A percentile compares a stretch with the other conserved stretches of the same genome.
phyloP scores from a whole-genome alignment of 2,888 invertebrate species.

The Tenthredo distinguenda region DNA sequence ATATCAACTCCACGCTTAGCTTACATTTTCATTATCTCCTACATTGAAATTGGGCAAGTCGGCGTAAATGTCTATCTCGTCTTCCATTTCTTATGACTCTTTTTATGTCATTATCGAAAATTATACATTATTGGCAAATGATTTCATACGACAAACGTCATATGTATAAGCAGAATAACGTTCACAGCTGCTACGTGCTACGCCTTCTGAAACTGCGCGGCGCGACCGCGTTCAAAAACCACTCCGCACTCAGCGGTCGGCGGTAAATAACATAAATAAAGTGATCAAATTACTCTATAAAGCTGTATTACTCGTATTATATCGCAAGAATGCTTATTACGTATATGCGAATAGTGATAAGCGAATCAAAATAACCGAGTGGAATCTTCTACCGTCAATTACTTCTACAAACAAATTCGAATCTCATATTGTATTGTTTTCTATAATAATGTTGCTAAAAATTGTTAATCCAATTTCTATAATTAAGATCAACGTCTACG shows the following conservation, averaged over 20 bases:
- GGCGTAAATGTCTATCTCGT: slow-evolving; percentile 75
- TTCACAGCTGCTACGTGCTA: slow-evolving; percentile 15
- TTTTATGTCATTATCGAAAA: background rate
- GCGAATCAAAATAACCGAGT: background rate
- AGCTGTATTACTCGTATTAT: background rate
- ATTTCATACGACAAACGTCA: slow-evolving; percentile 25
- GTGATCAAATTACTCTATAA: background rate
- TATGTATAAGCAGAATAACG: background rate
- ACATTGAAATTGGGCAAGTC: slow-evolving; percentile 71
- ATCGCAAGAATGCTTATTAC: slow-evolving; percentile 1
- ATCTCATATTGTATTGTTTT: background rate
- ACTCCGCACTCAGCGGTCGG: background rate
- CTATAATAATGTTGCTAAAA: background rate
- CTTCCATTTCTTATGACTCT: slow-evolving; percentile 60
- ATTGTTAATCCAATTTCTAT: background rate
- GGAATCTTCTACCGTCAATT: background rate
- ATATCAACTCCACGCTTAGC: slow-evolving; percentile 40
- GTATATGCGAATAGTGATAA: background rate
- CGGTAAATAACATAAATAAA: background rate
- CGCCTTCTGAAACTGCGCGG: background rate
- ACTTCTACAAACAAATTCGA: background rate
- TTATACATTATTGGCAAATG: background rate
- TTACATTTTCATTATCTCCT: slow-evolving; percentile 56
- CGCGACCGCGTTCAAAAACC: background rate
- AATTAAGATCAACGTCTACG: background rate